These are phyloP conservation scores for Periphyllus acericola DNA, from an alignment of 2,888 invertebrate genomes.

Conservation along the genomic window DNA sequence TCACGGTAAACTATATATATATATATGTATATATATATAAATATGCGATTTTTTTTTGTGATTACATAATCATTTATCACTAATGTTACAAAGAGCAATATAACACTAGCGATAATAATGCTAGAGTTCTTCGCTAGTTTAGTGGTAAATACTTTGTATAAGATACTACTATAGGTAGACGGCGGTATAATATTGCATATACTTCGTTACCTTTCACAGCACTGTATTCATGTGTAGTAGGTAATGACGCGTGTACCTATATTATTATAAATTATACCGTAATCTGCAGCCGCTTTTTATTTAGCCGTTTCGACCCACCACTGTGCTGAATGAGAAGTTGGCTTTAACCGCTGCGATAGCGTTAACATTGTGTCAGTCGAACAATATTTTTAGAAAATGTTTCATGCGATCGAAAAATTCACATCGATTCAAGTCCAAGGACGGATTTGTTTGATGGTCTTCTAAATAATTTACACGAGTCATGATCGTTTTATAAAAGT, in stretches of 20 bases:
- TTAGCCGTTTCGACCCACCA: background rate
- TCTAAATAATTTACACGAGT: background rate
- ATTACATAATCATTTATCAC: background rate
- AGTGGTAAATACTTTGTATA: no score
- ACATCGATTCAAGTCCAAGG: background rate
- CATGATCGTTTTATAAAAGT: background rate
- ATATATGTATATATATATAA: no score
- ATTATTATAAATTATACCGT: no score
- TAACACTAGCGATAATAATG: no score
- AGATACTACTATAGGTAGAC: no score
- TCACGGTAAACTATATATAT: background rate
- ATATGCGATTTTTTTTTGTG: no score
- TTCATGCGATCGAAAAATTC: background rate
- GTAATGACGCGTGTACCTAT: no score
- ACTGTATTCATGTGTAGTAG: no score
- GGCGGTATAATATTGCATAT: no score
- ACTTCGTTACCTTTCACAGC: no score
- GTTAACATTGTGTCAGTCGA: background rate
- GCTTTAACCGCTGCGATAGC: background rate
- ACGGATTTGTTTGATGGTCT: background rate
- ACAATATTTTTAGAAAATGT: background rate
- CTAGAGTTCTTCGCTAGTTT: no score
- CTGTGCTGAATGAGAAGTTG: background rate
- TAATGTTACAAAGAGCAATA: no score
- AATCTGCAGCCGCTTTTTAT: background rate